A percentile compares a stretch with the other conserved stretches of the same genome.
Evolutionary conservation across 1,140 invertebrate species (phyloP).

Genomic region (Sycophaga agraensis): DNA sequence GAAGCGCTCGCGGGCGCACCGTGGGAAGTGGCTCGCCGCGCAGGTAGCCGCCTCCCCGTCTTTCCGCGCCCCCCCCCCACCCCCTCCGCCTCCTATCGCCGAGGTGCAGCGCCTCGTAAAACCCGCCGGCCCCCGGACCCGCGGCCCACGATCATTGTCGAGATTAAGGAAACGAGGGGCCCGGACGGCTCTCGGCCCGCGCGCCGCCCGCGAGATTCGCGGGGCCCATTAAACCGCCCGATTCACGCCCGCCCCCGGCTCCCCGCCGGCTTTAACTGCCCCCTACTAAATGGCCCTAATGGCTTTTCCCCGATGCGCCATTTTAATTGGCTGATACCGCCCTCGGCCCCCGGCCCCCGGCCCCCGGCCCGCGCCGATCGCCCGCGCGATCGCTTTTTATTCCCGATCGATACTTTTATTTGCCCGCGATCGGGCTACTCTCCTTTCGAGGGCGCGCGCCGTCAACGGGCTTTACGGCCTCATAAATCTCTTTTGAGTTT

Average conservation of each 20-base stretch:
- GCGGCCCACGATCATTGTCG: conserved; percentile 48
- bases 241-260: too few species aligned
- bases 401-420: conserved; percentile 23
- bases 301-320: conserved; percentile 13
- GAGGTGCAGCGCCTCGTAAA: too few species aligned
- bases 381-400: background rate
- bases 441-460: background rate
- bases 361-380: background rate
- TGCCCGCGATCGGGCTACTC: background rate
- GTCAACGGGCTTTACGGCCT: conserved; percentile 17
- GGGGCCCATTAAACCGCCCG: background rate
- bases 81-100: too few species aligned
- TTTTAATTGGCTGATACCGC: conserved; percentile 8
- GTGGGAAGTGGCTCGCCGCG: too few species aligned
- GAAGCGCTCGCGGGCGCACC: too few species aligned
- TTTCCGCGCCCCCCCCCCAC: too few species aligned
- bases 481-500: conserved; percentile 17
- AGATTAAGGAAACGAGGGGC: conserved; percentile 46
- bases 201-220: conserved; percentile 2
- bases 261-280: background rate
- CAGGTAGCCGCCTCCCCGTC: too few species aligned
- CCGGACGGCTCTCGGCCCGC: conserved; percentile 19
- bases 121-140: too few species aligned
- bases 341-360: background rate
- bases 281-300: background rate